These are phyloP conservation scores for Dolichomitus sp. DNA, from an alignment of 2,888 invertebrate species.

Conservation along the genomic window DNA sequence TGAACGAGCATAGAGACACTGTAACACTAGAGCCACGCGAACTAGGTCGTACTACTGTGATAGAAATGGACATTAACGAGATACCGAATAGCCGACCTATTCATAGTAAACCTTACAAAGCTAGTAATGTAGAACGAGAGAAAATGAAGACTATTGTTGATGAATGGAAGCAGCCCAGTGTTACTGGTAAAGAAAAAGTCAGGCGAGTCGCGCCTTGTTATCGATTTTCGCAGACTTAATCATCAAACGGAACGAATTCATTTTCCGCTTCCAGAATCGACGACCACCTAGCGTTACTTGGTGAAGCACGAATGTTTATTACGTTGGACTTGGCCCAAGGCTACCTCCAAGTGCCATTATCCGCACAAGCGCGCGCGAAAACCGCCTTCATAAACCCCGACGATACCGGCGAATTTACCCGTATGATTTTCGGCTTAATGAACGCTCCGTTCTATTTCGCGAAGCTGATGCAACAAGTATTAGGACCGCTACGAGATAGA, in stretches of 20 bases:
- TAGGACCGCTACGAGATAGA: conserved; percentile 22
- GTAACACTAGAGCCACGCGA: too few species aligned
- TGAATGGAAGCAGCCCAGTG: too few species aligned
- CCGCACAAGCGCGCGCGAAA: conserved; percentile 3
- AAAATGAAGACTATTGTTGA: conserved; percentile 15
- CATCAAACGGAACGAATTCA: too few species aligned
- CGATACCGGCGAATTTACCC: conserved; percentile 14
- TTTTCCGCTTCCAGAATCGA: too few species aligned
- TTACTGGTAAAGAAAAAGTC: too few species aligned
- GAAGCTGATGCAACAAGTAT: background rate
- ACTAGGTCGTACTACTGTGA: too few species aligned
- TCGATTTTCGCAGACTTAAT: too few species aligned
- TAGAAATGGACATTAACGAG: conserved; percentile 34
- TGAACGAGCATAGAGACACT: too few species aligned
- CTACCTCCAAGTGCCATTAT: conserved; percentile 20
- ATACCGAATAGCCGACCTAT: conserved; percentile 35
- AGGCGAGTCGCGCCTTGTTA: too few species aligned
- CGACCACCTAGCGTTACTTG: background rate
- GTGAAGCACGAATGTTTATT: conserved; percentile 36
- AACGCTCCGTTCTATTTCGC: conserved; percentile 35
- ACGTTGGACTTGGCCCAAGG: conserved; percentile 12
- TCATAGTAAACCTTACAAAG: conserved; percentile 41
- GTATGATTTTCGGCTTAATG: conserved; percentile 23
- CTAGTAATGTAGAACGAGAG: conserved; percentile 31
- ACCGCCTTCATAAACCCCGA: conserved; percentile 40